A percentile compares a stretch with the other conserved stretches of the same genome.
phyloP scores from a whole-genome alignment of 2,113 vertebrate species.

The Misgurnus mizolepis region DNA sequence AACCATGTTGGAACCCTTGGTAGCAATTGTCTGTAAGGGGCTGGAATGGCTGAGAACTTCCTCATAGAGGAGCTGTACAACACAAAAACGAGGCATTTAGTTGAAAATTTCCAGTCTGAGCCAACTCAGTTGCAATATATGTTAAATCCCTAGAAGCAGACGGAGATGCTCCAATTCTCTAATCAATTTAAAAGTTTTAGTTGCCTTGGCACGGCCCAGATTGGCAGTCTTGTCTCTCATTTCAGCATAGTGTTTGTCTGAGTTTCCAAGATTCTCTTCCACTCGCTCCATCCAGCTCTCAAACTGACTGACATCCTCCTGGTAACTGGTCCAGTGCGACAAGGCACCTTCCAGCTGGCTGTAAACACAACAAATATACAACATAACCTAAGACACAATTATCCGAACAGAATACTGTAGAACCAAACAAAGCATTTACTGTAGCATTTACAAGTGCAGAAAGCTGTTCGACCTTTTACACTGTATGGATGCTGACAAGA shows the following conservation, averaged over 20 bases:
- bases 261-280: conserved; percentile 81
- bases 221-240: conserved; percentile 89
- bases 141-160: not conserved
- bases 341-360: conserved; percentile 94
- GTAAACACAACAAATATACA: conserved; percentile 46
- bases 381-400: not conserved
- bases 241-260: conserved; percentile 83
- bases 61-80: conserved; percentile 86
- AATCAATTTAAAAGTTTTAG: conserved; percentile 23
- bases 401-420: not conserved
- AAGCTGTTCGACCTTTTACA: conserved; percentile 87
- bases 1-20: conserved; percentile 87
- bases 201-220: conserved; percentile 90
- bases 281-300: conserved; percentile 89
- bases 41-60: conserved; percentile 90
- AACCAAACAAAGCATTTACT: too few species aligned
- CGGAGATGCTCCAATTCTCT: not conserved
- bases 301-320: conserved; percentile 94
- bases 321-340: conserved; percentile 96
- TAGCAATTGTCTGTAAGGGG: conserved; percentile 88
- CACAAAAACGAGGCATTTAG: not conserved
- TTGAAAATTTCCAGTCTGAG: not conserved
- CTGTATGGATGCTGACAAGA: conserved; percentile 86
- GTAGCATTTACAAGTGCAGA: not conserved
- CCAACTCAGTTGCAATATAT: not conserved